Percentiles rank a stretch among this genome's conserved stretches.
phyloP scores from a whole-genome alignment of 2,113 vertebrate genomes.

The Scophthalmus maximus region DNA sequence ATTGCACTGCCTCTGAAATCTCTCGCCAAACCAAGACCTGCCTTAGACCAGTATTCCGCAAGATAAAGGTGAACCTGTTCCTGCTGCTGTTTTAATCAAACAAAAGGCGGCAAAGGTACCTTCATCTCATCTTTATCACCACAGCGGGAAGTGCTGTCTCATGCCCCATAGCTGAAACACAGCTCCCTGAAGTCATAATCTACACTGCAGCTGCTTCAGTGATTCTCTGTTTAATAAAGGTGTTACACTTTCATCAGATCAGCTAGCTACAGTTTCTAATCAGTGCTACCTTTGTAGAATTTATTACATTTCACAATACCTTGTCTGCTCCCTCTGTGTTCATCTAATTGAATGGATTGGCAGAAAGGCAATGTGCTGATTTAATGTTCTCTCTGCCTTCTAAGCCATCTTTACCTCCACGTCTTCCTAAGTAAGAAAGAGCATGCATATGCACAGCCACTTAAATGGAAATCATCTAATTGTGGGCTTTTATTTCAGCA shows the following conservation, averaged over 20 bases:
- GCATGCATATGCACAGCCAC: conserved; percentile 60
- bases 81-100: conserved; percentile 61
- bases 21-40: conserved; percentile 9
- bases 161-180: conserved; percentile 40
- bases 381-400: conserved; percentile 58
- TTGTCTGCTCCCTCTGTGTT: conserved; percentile 15
- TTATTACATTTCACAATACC: conserved; percentile 29
- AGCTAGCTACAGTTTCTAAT: conserved; percentile 39
- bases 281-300: conserved; percentile 47
- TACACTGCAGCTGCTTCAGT: conserved; percentile 50
- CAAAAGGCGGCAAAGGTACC: conserved; percentile 30
- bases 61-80: conserved; percentile 36
- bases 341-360: conserved; percentile 64
- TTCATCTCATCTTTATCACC: conserved; percentile 43
- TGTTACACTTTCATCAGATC: conserved; percentile 54
- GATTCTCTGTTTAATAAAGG: conserved; percentile 59
- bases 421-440: conserved; percentile 60
- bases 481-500: conserved; percentile 48
- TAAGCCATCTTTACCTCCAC: conserved; percentile 29
- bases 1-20: conserved; percentile 23
- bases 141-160: conserved; percentile 27
- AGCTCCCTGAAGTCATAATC: conserved; percentile 45
- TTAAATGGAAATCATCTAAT: conserved; percentile 51
- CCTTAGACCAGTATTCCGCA: conserved; percentile 21
- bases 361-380: conserved; percentile 54